A percentile compares a stretch with the other conserved stretches of the same genome.
Conservation (phyloP, 2,797 vertebrate species). For the Novumbra hubbsi region DNA sequence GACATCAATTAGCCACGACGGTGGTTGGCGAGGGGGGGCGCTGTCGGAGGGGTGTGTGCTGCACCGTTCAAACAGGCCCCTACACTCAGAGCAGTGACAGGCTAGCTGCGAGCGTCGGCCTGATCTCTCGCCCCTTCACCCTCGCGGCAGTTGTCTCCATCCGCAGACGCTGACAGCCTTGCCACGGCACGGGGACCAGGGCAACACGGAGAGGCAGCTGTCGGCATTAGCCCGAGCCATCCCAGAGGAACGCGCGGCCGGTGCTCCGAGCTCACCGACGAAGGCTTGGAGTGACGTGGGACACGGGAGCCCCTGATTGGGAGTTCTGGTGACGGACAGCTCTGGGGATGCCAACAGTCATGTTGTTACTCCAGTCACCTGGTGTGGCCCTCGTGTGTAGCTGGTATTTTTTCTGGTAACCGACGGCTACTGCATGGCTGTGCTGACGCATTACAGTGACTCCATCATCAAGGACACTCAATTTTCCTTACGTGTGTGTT, state of each 20-base stretch:
- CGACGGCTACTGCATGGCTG: not conserved
- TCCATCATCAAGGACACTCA: too few relatives aligned
- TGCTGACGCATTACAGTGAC: not conserved
- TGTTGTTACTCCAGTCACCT: not conserved
- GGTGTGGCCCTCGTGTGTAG: not conserved
- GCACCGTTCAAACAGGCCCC: not conserved
- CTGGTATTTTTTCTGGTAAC: not conserved
- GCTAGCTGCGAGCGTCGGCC: not conserved
- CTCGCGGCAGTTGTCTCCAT: not conserved
- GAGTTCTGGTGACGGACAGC: not conserved
- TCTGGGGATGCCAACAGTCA: not conserved
- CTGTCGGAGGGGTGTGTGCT: not conserved
- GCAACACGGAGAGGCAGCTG: not conserved
- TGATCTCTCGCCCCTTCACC: not conserved
- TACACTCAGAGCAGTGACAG: constrained; percentile 2
- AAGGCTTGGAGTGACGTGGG: not conserved
- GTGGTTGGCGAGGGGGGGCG: not conserved
- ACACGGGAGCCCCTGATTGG: not conserved
- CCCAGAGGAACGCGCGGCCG: not conserved
- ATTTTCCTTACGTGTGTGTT: too few relatives aligned
- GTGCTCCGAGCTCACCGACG: not conserved
- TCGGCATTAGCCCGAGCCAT: not conserved
- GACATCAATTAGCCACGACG: constrained; percentile 7
- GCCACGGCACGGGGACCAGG: constrained; percentile 1
- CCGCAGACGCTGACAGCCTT: not conserved